Evolutionary conservation across 2,113 vertebrate genomes (phyloP).

Genomic region (Monarcha castaneiventris): DNA sequence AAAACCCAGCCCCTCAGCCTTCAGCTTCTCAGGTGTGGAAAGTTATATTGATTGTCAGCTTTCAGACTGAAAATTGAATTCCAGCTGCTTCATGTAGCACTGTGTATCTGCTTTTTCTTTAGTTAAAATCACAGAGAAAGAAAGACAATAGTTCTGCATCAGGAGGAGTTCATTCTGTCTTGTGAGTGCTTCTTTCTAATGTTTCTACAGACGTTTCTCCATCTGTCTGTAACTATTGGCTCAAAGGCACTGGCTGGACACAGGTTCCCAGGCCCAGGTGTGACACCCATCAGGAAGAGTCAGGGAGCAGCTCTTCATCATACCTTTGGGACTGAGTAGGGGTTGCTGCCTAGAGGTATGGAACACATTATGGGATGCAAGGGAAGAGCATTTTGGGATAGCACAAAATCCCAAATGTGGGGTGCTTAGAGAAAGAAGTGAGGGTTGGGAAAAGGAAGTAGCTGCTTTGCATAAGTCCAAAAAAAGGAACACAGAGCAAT

Average conservation of each 20-base stretch:
- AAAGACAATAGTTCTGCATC: background rate
- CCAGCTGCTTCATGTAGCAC: background rate
- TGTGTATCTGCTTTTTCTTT: background rate
- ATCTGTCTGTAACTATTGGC: background rate
- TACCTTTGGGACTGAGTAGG: background rate
- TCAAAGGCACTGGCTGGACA: background rate
- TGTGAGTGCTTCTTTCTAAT: background rate
- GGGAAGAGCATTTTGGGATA: background rate
- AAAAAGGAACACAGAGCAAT: background rate
- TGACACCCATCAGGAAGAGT: background rate
- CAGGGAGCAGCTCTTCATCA: background rate
- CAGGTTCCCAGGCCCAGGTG: background rate
- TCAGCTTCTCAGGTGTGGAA: background rate
- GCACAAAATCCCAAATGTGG: background rate
- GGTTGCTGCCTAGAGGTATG: rapidly evolving
- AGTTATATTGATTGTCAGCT: background rate
- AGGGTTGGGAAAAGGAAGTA: background rate
- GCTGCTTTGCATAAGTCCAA: background rate
- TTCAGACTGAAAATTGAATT: background rate
- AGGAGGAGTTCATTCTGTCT: background rate
- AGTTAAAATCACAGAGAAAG: background rate
- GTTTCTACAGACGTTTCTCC: too few relatives aligned
- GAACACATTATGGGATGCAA: background rate
- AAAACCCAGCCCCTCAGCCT: background rate
- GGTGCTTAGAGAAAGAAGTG: background rate